phyloP scores from a whole-genome alignment of 2,113 vertebrate genomes.

The Eolophus roseicapilla region DNA sequence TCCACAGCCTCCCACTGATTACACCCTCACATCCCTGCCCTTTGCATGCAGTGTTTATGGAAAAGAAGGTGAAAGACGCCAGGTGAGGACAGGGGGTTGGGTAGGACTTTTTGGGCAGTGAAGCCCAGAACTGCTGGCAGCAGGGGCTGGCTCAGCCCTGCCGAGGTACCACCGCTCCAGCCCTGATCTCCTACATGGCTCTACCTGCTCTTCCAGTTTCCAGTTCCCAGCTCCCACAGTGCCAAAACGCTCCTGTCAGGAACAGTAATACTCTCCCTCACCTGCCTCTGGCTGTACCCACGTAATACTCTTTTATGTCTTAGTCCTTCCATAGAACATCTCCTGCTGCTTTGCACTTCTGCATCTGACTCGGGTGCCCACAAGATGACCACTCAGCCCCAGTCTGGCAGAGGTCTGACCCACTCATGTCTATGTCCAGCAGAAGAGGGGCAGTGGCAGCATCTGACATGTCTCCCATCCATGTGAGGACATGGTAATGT shows the following conservation, averaged over 20 bases:
- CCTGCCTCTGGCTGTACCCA: background rate
- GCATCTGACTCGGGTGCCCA: accelerated
- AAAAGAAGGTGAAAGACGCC: background rate
- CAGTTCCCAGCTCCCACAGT: slow-evolving; percentile 7
- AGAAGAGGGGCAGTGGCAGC: background rate
- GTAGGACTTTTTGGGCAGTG: background rate
- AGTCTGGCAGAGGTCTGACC: background rate
- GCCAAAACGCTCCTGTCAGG: background rate
- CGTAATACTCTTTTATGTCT: background rate
- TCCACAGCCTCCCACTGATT: background rate
- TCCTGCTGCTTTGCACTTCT: background rate
- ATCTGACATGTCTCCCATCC: background rate
- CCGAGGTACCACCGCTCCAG: background rate
- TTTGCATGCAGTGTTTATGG: background rate
- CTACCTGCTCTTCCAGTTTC: slow-evolving; percentile 14
- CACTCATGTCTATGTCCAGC: background rate
- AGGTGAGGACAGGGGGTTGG: background rate
- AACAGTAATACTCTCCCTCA: background rate
- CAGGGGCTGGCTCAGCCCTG: background rate
- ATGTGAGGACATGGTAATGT: background rate
- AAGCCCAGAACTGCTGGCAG: background rate
- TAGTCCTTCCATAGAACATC: background rate
- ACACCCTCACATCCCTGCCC: accelerated
- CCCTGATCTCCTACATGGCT: background rate
- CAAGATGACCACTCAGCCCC: background rate